A percentile compares a stretch with the other conserved stretches of the same genome.
These are phyloP conservation scores for Drosophila bocki DNA, from an alignment of 1,140 invertebrate species.

Conservation along the genomic window DNA sequence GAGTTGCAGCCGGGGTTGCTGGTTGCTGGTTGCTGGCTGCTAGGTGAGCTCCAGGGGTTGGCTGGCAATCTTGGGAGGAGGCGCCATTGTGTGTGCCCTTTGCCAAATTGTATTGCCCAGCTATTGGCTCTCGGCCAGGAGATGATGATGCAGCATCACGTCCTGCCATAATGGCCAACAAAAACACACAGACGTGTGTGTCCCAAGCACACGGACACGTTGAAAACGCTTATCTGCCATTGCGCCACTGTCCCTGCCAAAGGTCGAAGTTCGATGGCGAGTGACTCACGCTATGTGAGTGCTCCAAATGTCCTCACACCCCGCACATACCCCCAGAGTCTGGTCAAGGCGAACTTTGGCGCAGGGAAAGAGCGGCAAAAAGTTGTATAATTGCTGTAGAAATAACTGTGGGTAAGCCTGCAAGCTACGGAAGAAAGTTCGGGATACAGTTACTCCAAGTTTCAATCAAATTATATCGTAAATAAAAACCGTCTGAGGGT, in stretches of 20 bases:
- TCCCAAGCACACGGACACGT: constrained; percentile 16
- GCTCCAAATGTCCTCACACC: constrained; percentile 5
- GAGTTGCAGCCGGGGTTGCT: constrained; percentile 37
- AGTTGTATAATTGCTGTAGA: constrained; percentile 50
- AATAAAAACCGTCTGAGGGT: constrained; percentile 30
- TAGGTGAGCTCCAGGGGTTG: constrained; percentile 40
- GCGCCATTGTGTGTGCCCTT: constrained; percentile 25
- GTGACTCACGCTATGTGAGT: constrained; percentile 56
- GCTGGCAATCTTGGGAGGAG: constrained; percentile 34
- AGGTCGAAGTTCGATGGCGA: constrained; percentile 66
- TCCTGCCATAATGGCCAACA: constrained; percentile 56
- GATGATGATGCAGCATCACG: constrained; percentile 61
- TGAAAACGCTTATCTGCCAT: constrained; percentile 43
- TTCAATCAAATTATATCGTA: constrained; percentile 58
- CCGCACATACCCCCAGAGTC: constrained; percentile 14
- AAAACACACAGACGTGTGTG: constrained; percentile 11
- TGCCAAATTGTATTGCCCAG: constrained; percentile 4
- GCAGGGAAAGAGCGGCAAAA: constrained; percentile 32
- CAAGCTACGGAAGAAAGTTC: constrained; percentile 8
- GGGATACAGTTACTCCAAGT: not conserved
- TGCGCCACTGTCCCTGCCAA: constrained; percentile 58
- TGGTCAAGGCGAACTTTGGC: constrained; percentile 39
- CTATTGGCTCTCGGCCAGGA: constrained; percentile 48
- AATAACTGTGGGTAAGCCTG: constrained; percentile 27
- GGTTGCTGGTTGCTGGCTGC: constrained; percentile 31